Evolutionary conservation across 2,888 invertebrate species (phyloP), one percentile per base, ranked within the genome.

Genomic region (Coelopa pilipes): DNA sequence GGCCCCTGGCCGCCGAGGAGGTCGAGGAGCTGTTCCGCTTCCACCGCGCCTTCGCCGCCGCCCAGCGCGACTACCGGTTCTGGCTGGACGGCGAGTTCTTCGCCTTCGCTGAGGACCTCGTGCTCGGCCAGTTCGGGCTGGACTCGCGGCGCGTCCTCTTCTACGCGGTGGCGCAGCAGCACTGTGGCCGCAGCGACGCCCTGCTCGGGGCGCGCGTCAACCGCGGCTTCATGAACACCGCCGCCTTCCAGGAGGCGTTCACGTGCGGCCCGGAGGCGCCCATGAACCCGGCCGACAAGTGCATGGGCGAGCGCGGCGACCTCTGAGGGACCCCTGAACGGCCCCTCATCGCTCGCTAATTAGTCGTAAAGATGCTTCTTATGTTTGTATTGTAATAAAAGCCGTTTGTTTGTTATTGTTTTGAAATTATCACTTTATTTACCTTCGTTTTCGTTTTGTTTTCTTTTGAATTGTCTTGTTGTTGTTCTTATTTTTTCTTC

Each of bases 31-130:
- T 84, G 19, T 82, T 83, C 19, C 81, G 81, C 15, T 85, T 86
- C 21, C 77, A 85, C 80, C 80, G 82, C 19, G 80, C 85, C 0
- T 86, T 86, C 49, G 75, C 80, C 21, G 82, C 83, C 2, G 70
- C 85, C 0, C 73, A 80, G 2, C 66, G 79, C 0, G 86, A 86
- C 13, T 86, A 86, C 72, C 77, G 77, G 17, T 86, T 87, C 47
- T 86, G 86, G 87, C 68, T 86, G 73, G 80, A 84, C 70, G 84
- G 87, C 70, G 85, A 87, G 60, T 79, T 80, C 21, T 86, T 86
- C 55, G 78, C 82, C 1, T 85, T 86, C 66, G 85, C 86, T 46
- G 86, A 86, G 69, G 82, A 82, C 72, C 83, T 82, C 70, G 81
- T 86, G 2, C 76, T 86, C 66, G 79, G 85, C 21, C 82, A 81